A percentile compares a stretch with the other conserved stretches of the same genome.
Conservation (phyloP, 2,797 vertebrate species). For the Lithobates sylvaticus region DNA sequence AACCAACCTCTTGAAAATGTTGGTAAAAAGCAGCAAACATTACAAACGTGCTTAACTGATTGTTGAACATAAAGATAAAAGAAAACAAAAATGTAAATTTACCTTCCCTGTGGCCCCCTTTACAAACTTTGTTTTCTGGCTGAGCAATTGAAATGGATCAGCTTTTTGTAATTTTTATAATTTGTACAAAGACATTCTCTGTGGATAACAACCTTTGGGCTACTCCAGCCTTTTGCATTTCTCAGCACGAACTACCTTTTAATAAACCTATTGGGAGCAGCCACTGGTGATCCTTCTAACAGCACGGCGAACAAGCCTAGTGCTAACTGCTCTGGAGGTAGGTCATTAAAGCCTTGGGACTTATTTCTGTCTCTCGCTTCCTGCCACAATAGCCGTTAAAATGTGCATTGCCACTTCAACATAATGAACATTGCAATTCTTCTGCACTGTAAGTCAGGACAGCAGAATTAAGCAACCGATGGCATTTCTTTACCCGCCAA, state of each 20-base stretch:
- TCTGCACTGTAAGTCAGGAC: constrained; percentile 63
- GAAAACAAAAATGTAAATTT: not conserved
- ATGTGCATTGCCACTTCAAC: constrained; percentile 65
- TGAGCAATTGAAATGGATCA: constrained; percentile 38
- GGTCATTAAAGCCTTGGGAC: constrained; percentile 65
- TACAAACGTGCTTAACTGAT: constrained; percentile 29
- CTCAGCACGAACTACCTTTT: constrained; percentile 41
- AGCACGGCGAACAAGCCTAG: constrained; percentile 52
- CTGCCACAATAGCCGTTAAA: constrained; percentile 64
- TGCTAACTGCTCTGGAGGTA: constrained; percentile 60
- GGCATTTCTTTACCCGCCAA: constrained; percentile 69
- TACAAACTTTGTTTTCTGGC: constrained; percentile 18
- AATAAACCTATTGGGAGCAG: constrained; percentile 40
- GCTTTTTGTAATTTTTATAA: constrained; percentile 24
- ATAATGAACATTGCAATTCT: constrained; percentile 67
- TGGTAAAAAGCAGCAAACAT: not conserved
- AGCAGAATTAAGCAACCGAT: constrained; percentile 70
- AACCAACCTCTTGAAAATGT: not conserved
- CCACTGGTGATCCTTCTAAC: constrained; percentile 63
- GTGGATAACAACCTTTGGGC: constrained; percentile 29
- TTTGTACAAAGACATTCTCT: constrained; percentile 31
- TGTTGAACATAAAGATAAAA: constrained; percentile 10
- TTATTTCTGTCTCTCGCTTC: constrained; percentile 63
- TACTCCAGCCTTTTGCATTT: constrained; percentile 50
- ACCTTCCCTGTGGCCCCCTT: not conserved